A percentile compares a stretch with the other conserved stretches of the same genome.
Conservation (phyloP, 2,888 invertebrate species). For the Crematogaster levior region DNA sequence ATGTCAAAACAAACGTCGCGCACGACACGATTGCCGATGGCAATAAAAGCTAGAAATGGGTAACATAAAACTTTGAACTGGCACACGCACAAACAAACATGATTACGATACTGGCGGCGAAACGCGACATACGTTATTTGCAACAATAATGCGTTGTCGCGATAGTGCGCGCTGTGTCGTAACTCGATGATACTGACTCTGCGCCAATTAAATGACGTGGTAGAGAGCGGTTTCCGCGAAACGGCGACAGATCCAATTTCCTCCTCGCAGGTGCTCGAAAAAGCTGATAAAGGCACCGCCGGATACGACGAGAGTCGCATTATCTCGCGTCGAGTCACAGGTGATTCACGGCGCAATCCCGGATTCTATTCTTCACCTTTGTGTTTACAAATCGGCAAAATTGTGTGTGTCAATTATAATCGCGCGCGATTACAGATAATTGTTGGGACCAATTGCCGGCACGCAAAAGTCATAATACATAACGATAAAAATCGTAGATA, state of each 20-base stretch:
- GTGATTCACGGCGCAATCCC: neutral
- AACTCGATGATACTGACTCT: neutral
- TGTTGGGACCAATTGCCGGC: neutral
- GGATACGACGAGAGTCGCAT: neutral
- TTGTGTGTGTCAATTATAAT: slow-evolving; percentile 4
- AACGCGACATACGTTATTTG: neutral
- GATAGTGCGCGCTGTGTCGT: neutral
- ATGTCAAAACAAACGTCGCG: neutral
- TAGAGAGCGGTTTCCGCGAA: neutral
- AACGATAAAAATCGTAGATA: neutral
- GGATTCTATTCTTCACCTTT: neutral
- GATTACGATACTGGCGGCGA: neutral
- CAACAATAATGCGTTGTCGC: neutral
- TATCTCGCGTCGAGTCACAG: too few relatives aligned
- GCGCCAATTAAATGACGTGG: neutral
- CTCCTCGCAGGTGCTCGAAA: neutral
- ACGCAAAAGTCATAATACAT: neutral
- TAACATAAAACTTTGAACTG: neutral
- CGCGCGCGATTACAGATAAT: neutral
- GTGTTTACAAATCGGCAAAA: neutral
- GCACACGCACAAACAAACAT: neutral
- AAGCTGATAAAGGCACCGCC: neutral
- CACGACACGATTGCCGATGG: neutral
- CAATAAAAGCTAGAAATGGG: slow-evolving; percentile 4
- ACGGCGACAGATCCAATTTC: slow-evolving; percentile 1